These are phyloP conservation scores for Mythimna pallens DNA, from an alignment of 2,888 invertebrate species.

Conservation along the genomic window DNA sequence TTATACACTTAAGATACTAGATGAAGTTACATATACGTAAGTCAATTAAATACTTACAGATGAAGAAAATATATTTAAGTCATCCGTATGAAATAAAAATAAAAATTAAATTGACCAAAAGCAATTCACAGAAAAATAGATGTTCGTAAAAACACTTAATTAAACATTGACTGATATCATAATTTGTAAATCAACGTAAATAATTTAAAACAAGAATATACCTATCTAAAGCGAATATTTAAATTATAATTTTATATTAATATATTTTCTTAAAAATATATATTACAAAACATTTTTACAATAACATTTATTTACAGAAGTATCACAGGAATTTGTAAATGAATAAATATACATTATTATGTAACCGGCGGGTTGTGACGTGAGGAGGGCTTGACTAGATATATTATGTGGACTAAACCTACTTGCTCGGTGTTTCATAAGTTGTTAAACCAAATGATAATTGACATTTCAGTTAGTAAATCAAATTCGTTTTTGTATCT, in stretches of 20 bases:
- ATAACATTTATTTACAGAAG: conserved; percentile 62
- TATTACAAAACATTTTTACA: conserved; percentile 62
- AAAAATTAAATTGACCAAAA: neutral
- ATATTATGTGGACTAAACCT: neutral
- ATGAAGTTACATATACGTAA: neutral
- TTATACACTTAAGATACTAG: neutral
- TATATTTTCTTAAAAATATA: conserved; percentile 53
- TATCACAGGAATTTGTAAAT: conserved; percentile 81
- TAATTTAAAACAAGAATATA: conserved; percentile 10
- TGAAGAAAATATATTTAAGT: neutral
- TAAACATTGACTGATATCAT: neutral
- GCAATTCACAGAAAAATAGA: neutral
- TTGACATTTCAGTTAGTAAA: neutral
- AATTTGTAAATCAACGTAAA: conserved; percentile 12
- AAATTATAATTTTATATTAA: conserved; percentile 34
- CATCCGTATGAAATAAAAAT: neutral
- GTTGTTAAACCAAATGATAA: neutral
- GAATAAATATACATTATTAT: conserved; percentile 55
- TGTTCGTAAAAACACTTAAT: neutral
- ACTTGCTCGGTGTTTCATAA: neutral
- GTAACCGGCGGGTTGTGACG: conserved; percentile 12
- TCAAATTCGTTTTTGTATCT: too few relatives aligned
- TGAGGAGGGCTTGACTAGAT: conserved; percentile 21
- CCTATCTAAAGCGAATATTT: neutral
- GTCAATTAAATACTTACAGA: neutral